These are phyloP conservation scores for Mamestra brassicae DNA, from an alignment of 2,888 invertebrate genomes.

Conservation along the genomic window DNA sequence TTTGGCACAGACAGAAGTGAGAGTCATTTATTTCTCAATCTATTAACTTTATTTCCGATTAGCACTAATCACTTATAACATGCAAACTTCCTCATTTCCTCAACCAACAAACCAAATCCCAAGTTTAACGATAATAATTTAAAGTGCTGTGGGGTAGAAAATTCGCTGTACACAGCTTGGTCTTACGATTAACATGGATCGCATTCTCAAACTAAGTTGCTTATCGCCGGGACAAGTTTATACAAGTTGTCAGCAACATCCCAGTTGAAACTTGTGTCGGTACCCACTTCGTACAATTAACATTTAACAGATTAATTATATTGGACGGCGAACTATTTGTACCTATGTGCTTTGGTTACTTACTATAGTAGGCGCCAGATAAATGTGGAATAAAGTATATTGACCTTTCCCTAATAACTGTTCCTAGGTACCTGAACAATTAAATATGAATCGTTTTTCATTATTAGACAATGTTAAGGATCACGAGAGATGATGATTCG, in stretches of 20 bases:
- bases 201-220: slow-evolving; percentile 52
- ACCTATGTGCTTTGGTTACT: background rate
- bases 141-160: slow-evolving; percentile 36
- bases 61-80: background rate
- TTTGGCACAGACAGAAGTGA: background rate
- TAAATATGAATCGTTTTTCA: no score
- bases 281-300: slow-evolving; percentile 52
- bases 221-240: slow-evolving; percentile 57
- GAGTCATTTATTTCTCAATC: background rate
- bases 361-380: no score
- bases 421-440: no score
- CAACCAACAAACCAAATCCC: background rate
- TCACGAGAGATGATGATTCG: no score
- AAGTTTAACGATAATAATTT: slow-evolving; percentile 28
- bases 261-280: slow-evolving; percentile 45
- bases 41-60: background rate
- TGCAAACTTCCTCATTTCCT: background rate
- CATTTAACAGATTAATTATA: slow-evolving; percentile 54
- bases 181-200: slow-evolving; percentile 46
- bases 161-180: slow-evolving; percentile 16
- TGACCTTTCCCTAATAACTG: no score
- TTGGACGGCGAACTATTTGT: slow-evolving; percentile 12
- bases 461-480: no score
- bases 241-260: slow-evolving; percentile 61
- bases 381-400: no score